Percentiles rank a stretch among this genome's conserved stretches.
These are phyloP conservation scores for Octopus sinensis DNA, from an alignment of 1,140 invertebrate genomes.

Conservation along the genomic window DNA sequence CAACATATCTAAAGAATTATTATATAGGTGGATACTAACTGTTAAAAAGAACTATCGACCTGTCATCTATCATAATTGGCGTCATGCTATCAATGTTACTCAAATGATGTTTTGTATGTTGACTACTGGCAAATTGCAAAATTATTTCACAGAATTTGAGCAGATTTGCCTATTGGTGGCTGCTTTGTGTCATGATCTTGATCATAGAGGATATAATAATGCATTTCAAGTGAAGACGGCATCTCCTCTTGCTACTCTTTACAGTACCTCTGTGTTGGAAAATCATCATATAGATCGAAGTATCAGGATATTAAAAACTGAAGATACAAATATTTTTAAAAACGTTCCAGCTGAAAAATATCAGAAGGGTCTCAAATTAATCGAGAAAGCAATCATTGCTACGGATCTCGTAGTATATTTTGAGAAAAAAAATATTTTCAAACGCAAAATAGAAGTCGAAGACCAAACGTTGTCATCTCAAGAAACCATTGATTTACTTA, in stretches of 20 bases:
- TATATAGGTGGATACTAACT: too few relatives aligned
- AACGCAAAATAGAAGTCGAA: neutral
- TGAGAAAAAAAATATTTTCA: neutral
- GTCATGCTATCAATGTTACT: conserved; percentile 89
- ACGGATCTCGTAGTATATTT: neutral
- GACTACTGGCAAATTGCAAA: conserved; percentile 40
- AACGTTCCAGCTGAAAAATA: neutral
- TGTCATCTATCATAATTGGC: conserved; percentile 95
- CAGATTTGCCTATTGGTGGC: conserved; percentile 38
- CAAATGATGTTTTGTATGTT: conserved; percentile 95
- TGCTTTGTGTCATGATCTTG: conserved; percentile 47
- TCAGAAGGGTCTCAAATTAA: neutral
- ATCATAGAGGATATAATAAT: conserved; percentile 50
- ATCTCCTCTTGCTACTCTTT: conserved; percentile 49
- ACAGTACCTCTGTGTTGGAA: neutral
- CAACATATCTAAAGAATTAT: conserved; percentile 61
- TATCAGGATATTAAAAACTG: neutral
- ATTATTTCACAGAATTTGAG: conserved; percentile 30
- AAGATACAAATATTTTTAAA: neutral
- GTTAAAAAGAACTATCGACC: conserved; percentile 74
- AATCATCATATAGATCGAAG: neutral
- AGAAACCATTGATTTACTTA: neutral
- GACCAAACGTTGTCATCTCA: neutral
- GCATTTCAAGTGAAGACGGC: conserved; percentile 42
- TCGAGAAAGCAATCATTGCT: neutral